A percentile compares a stretch with the other conserved stretches of the same genome.
Conservation (phyloP, 1,140 invertebrate genomes). For the Acromyrmex heyeri region DNA sequence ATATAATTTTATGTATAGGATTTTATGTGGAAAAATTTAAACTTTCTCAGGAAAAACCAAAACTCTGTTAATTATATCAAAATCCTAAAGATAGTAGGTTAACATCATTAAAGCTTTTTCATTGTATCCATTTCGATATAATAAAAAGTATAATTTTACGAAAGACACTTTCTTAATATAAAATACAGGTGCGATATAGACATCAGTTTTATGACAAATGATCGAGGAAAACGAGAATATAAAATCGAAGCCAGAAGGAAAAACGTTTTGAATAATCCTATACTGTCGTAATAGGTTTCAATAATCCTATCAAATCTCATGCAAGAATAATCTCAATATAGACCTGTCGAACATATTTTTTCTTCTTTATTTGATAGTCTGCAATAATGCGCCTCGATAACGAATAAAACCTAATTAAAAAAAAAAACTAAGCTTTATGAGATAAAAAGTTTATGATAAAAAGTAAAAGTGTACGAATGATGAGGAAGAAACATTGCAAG, state of each 20-base stretch:
- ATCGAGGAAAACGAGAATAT: constrained; percentile 11
- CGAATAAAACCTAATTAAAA: neutral
- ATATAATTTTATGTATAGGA: neutral
- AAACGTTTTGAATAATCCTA: constrained; percentile 39
- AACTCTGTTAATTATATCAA: neutral
- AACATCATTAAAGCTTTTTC: neutral
- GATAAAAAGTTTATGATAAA: constrained; percentile 4
- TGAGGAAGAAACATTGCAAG: neutral
- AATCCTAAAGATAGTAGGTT: neutral
- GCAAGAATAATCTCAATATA: neutral
- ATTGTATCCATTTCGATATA: neutral
- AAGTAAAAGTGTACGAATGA: neutral
- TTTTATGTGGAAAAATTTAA: neutral
- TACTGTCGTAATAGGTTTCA: neutral
- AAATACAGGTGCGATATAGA: constrained; percentile 38
- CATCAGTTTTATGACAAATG: constrained; percentile 33
- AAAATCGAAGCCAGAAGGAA: constrained; percentile 23
- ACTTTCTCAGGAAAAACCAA: neutral
- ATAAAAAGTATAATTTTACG: constrained; percentile 4
- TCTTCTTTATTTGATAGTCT: neutral
- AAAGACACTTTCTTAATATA: neutral
- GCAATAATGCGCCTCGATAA: neutral
- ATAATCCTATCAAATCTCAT: constrained; percentile 15
- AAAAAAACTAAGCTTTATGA: neutral
- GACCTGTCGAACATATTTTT: neutral